phyloP scores from a whole-genome alignment of 2,113 vertebrate species.

The Todiramphus saurophagus region DNA sequence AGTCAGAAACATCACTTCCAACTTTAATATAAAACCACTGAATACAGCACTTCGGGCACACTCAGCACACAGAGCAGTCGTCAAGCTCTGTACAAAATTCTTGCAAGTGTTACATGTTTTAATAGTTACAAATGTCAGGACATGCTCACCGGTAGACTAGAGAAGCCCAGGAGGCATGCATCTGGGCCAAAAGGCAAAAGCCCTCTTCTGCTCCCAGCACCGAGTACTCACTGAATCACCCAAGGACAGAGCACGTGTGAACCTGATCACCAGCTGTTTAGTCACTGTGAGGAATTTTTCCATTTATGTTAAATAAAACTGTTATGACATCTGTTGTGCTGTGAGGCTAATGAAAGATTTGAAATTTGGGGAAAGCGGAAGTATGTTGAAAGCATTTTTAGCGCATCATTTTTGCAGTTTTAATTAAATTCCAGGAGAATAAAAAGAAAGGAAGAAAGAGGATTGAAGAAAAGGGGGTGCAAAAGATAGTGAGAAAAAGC shows the following conservation, averaged over 20 bases:
- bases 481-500: neutral
- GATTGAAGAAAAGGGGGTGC: neutral
- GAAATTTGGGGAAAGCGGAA: neutral
- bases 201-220: neutral
- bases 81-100: neutral
- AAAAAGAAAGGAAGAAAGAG: neutral
- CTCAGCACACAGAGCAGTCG: neutral
- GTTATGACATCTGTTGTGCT: neutral
- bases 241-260: neutral
- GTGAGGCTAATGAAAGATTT: neutral
- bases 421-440: neutral
- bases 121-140: neutral
- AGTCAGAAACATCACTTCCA: neutral
- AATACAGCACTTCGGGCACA: neutral
- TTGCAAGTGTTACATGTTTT: neutral
- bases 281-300: neutral
- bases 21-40: neutral
- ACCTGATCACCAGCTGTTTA: neutral
- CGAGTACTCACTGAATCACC: neutral
- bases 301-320: neutral
- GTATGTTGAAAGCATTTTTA: neutral
- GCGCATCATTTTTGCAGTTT: neutral
- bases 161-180: accelerated
- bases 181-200: neutral
- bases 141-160: neutral